Conservation (phyloP, 2,797 vertebrate species). For the Rhinoraja longicauda region DNA sequence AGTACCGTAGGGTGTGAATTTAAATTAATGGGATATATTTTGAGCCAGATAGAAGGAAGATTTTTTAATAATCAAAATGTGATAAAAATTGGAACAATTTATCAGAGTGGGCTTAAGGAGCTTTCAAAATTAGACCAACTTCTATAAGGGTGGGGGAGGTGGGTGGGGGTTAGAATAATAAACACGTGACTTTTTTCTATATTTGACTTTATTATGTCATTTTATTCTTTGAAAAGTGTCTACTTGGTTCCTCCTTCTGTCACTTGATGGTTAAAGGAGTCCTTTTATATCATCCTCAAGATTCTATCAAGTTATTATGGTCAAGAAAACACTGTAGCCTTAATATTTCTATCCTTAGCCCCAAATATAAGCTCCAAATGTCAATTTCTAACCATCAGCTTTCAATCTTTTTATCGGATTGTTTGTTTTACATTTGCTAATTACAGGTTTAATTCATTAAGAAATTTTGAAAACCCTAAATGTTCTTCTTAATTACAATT, state of each 20-base stretch:
- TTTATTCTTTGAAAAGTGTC: neutral
- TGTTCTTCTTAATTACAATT: neutral
- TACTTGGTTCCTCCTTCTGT: neutral
- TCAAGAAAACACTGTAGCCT: neutral
- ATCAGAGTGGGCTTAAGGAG: neutral
- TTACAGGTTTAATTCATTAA: neutral
- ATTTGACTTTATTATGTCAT: neutral
- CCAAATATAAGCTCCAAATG: neutral
- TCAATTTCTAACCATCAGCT: neutral
- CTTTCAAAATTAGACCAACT: neutral
- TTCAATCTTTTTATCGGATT: neutral
- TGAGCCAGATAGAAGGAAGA: neutral
- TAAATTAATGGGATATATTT: conserved; percentile 14
- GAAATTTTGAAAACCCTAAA: neutral
- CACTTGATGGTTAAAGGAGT: neutral
- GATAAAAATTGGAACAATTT: conserved; percentile 6
- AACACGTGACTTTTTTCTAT: neutral
- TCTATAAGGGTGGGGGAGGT: neutral
- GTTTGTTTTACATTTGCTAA: neutral
- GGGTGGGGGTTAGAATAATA: neutral
- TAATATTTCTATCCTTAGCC: neutral
- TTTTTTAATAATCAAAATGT: neutral
- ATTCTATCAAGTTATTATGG: neutral
- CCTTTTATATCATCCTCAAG: neutral
- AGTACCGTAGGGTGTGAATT: neutral